Evolutionary conservation across 1,140 invertebrate species (phyloP).

Genomic region (Drosophila ficusphila): DNA sequence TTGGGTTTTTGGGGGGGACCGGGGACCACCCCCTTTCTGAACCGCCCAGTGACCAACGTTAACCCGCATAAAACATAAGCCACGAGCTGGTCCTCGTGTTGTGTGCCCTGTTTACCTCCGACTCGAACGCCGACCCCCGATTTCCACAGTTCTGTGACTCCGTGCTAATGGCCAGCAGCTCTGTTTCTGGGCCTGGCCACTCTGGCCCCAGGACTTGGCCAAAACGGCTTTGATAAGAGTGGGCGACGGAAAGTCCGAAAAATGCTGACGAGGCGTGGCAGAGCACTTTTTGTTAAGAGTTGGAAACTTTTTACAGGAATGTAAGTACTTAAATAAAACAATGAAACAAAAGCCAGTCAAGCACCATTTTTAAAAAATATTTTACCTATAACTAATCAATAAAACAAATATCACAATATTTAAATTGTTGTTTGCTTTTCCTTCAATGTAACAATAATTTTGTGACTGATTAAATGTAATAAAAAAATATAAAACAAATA

Average conservation of each 20-base stretch:
- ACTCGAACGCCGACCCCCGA: not conserved
- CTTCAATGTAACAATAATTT: too few relatives aligned
- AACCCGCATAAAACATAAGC: slow-evolving; percentile 66
- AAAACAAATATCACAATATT: not conserved
- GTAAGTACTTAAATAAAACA: not conserved
- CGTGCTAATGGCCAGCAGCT: slow-evolving; percentile 58
- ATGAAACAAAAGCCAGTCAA: not conserved
- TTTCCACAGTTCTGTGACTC: slow-evolving; percentile 21
- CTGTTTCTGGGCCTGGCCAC: slow-evolving; percentile 20
- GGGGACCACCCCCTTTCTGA: too few relatives aligned
- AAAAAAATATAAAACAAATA: too few relatives aligned
- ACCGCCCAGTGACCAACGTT: slow-evolving; percentile 7
- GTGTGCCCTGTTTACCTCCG: slow-evolving; percentile 15
- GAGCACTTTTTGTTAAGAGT: not conserved
- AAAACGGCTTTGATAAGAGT: slow-evolving; percentile 57
- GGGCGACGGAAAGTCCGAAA: not conserved
- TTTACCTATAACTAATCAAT: not conserved
- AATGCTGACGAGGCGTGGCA: slow-evolving; percentile 9
- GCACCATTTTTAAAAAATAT: too few relatives aligned
- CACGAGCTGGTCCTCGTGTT: slow-evolving; percentile 36
- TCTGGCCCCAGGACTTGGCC: slow-evolving; percentile 5
- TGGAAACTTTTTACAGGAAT: not conserved
- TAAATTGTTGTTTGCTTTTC: too few relatives aligned
- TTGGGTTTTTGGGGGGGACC: slow-evolving; percentile 9
- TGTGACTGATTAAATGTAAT: too few relatives aligned